phyloP scores from a whole-genome alignment of 2,888 invertebrate species.

The Phengaris alcon region DNA sequence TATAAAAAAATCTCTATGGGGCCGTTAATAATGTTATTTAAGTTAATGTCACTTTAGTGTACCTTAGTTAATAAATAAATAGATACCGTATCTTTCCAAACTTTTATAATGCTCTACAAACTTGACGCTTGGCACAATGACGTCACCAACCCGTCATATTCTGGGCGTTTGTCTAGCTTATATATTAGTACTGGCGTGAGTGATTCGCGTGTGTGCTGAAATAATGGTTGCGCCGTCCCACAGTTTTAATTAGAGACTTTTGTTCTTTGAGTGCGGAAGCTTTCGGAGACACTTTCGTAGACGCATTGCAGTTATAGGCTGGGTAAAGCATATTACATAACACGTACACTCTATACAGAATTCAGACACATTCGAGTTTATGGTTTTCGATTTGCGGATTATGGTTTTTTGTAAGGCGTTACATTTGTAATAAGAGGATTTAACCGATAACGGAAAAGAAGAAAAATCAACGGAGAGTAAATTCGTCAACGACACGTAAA shows the following conservation, averaged over 20 bases:
- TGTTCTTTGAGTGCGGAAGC: slow-evolving; percentile 32
- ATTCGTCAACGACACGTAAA: no score
- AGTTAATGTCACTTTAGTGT: no score
- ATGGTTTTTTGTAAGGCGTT: no score
- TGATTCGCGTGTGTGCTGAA: slow-evolving; percentile 34
- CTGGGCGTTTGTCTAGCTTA: not conserved
- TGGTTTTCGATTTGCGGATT: not conserved
- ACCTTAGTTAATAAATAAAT: no score
- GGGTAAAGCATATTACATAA: slow-evolving; percentile 15
- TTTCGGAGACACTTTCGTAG: slow-evolving; percentile 1
- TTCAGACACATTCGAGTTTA: not conserved
- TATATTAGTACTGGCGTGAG: slow-evolving; percentile 20
- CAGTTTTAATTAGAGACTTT: slow-evolving; percentile 38
- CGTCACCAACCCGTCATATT: not conserved
- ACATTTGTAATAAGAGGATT: no score
- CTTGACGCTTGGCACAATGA: not conserved
- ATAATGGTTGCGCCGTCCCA: slow-evolving; percentile 36
- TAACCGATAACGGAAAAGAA: no score
- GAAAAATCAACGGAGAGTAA: no score
- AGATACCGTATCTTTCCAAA: no score
- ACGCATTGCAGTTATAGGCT: slow-evolving; percentile 13
- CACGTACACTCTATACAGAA: not conserved
- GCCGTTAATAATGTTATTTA: no score
- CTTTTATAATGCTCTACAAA: no score
- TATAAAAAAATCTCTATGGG: no score